Evolutionary conservation across 2,888 invertebrate species (phyloP).

Genomic region (Eupithecia subfuscata): DNA sequence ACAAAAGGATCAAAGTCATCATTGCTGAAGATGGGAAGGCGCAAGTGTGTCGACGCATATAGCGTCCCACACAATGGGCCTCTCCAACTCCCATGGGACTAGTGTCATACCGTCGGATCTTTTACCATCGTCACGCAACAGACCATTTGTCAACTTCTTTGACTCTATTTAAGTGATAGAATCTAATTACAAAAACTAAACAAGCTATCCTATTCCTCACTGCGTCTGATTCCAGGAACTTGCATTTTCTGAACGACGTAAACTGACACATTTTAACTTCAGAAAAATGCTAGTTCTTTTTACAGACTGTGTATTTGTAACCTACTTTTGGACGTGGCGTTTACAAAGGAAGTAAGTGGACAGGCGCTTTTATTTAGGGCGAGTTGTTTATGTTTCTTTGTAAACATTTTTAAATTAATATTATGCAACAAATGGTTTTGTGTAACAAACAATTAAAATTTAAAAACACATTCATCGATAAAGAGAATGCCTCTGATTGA

Average conservation of each 20-base stretch:
- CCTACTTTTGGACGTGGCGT: conserved; percentile 18
- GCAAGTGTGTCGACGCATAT: too few species aligned
- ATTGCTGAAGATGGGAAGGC: too few species aligned
- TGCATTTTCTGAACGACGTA: conserved; percentile 21
- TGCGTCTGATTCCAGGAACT: conserved; percentile 10
- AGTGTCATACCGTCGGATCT: too few species aligned
- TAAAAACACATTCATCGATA: neutral
- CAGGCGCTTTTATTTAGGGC: neutral
- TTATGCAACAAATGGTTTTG: neutral
- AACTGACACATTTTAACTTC: conserved; percentile 28
- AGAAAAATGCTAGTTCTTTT: conserved; percentile 21
- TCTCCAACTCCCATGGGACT: too few species aligned
- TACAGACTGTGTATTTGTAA: conserved; percentile 24
- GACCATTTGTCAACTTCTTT: too few species aligned
- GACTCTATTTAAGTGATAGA: too few species aligned
- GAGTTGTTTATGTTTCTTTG: neutral
- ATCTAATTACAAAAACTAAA: neutral
- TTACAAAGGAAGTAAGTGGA: conserved; percentile 16
- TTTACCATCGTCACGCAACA: too few species aligned
- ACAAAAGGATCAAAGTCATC: too few species aligned
- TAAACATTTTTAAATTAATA: neutral
- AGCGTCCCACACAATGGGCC: too few species aligned
- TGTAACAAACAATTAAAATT: neutral
- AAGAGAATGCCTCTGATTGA: neutral
- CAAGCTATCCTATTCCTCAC: neutral